Conservation (phyloP, 2,888 invertebrate species). For the Nysson spinosus region DNA sequence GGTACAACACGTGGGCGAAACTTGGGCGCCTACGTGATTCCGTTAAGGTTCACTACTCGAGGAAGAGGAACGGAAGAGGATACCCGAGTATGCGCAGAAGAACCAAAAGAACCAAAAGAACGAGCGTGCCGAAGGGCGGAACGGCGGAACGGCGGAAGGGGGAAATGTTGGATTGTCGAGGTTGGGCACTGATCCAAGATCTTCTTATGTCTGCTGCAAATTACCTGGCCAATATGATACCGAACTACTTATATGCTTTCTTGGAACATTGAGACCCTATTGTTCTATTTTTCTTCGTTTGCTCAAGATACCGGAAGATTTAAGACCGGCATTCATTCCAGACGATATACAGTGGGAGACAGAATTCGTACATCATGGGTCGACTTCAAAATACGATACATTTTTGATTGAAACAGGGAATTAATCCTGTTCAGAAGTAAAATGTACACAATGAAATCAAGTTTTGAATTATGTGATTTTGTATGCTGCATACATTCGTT, state of each 20-base stretch:
- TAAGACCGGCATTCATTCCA: not conserved
- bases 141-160: not conserved
- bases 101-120: not conserved
- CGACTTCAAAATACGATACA: no score
- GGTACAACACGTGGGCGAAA: conserved; percentile 43
- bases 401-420: no score
- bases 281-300: not conserved
- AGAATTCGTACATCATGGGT: not conserved
- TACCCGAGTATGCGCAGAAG: not conserved
- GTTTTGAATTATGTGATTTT: no score
- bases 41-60: conserved; percentile 28
- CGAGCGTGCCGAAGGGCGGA: conserved; percentile 1
- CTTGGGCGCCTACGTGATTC: conserved; percentile 64
- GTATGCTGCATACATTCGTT: no score
- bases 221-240: conserved; percentile 16
- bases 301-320: not conserved
- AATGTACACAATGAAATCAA: no score
- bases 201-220: conserved; percentile 22
- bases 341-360: not conserved
- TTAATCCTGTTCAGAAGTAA: no score
- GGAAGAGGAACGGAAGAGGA: conserved; percentile 5
- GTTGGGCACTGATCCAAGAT: conserved; percentile 20
- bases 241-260: conserved; percentile 8
- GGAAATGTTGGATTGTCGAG: conserved; percentile 14
- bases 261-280: not conserved